Conservation (phyloP, 2,888 invertebrate species). For the Acanthoscelides obtectus region DNA sequence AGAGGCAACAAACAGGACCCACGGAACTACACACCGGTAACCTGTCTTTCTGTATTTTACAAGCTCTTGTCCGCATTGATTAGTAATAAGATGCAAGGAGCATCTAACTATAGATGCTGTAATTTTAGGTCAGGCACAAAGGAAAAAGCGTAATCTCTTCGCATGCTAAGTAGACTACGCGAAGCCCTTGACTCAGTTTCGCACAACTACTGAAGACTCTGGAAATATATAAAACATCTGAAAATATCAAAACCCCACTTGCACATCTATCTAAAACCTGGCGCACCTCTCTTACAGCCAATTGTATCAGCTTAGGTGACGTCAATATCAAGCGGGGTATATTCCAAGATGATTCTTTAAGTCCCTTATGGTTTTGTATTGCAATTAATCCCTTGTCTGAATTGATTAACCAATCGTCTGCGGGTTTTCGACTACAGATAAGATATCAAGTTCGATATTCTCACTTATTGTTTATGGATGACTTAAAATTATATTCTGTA, state of each 20-base stretch:
- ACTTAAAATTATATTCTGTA: not conserved
- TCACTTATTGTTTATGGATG: not conserved
- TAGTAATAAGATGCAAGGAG: not conserved
- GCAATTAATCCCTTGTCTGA: too few relatives aligned
- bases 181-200: not conserved
- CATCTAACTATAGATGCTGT: not conserved
- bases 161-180: not conserved
- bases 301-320: not conserved
- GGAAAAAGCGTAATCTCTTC: not conserved
- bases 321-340: too few relatives aligned
- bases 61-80: constrained; percentile 1
- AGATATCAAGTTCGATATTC: not conserved
- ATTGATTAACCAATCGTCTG: too few relatives aligned
- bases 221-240: not conserved
- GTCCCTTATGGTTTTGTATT: too few relatives aligned
- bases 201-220: not conserved
- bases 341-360: too few relatives aligned
- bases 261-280: too few relatives aligned
- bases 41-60: constrained; percentile 2
- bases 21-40: constrained; percentile 4
- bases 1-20: not conserved
- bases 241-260: not conserved
- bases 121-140: not conserved
- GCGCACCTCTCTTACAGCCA: not conserved
- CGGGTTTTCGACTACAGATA: not conserved